Percentiles rank a stretch among this genome's conserved stretches.
Evolutionary conservation across 2,113 vertebrate genomes (phyloP).

Genomic region (Natator depressus): DNA sequence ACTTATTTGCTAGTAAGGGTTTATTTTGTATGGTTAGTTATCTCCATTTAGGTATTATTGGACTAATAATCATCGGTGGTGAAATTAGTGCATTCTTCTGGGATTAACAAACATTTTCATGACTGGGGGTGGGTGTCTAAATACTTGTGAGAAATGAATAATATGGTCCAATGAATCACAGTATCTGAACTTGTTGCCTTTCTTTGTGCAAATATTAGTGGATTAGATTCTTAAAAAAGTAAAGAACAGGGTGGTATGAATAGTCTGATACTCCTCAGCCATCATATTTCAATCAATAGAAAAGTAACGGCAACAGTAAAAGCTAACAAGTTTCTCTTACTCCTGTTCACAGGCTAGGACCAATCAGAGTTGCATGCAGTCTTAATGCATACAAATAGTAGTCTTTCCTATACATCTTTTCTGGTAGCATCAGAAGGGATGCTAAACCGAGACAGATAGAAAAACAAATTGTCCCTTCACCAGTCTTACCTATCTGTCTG

Average conservation of each 20-base stretch:
- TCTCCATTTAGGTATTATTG: background rate
- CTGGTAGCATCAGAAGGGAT: background rate
- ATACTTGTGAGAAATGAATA: background rate
- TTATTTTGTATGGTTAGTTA: background rate
- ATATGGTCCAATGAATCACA: background rate
- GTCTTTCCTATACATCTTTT: background rate
- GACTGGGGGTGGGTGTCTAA: background rate
- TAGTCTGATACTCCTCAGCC: background rate
- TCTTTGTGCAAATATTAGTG: background rate
- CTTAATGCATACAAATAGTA: background rate
- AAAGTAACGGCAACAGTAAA: background rate
- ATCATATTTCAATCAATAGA: background rate
- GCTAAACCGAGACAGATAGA: fast-evolving
- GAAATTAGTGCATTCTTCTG: background rate
- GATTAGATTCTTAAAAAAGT: background rate
- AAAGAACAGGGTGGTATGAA: background rate
- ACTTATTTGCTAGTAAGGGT: background rate
- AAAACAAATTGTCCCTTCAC: background rate
- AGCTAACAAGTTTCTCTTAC: background rate
- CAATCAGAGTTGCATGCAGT: fast-evolving
- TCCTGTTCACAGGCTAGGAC: background rate
- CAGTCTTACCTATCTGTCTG: background rate
- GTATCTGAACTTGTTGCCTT: background rate
- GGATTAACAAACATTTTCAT: background rate
- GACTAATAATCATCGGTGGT: background rate